A percentile compares a stretch with the other conserved stretches of the same genome.
phyloP scores from a whole-genome alignment of 1,140 invertebrate species.

The Drosophila malerkotliana region DNA sequence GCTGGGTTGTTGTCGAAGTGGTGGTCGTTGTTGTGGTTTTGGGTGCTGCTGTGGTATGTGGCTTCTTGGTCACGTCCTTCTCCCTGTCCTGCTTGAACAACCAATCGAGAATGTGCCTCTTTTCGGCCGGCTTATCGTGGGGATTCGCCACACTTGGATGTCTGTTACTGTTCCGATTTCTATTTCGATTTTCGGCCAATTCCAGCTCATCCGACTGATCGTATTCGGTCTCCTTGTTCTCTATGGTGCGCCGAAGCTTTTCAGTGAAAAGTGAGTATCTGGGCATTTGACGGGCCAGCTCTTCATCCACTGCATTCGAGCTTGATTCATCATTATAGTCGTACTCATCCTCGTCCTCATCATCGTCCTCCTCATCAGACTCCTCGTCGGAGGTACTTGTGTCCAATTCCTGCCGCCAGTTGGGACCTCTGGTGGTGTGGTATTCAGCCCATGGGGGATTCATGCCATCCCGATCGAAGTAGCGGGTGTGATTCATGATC shows the following conservation, averaged over 20 bases:
- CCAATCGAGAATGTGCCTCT: constrained; percentile 66
- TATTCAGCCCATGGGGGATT: constrained; percentile 59
- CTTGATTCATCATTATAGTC: constrained; percentile 17
- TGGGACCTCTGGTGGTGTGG: constrained; percentile 56
- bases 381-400: constrained; percentile 21
- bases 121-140: constrained; percentile 47
- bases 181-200: not conserved
- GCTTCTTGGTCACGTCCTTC: constrained; percentile 5
- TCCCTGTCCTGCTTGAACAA: constrained; percentile 49
- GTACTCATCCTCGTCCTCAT: constrained; percentile 43
- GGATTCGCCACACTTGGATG: constrained; percentile 56
- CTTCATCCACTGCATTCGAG: constrained; percentile 33
- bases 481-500: constrained; percentile 36
- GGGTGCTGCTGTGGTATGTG: constrained; percentile 4
- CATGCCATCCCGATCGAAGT: constrained; percentile 67
- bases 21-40: not conserved
- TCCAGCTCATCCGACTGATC: constrained; percentile 34
- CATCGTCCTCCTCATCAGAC: constrained; percentile 41
- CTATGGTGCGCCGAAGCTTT: constrained; percentile 34
- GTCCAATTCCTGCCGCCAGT: constrained; percentile 61
- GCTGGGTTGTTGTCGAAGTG: not conserved
- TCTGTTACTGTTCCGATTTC: constrained; percentile 29
- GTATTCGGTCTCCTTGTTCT: constrained; percentile 33
- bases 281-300: constrained; percentile 63
- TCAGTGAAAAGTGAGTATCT: constrained; percentile 65